Conservation (phyloP, 2,888 invertebrate genomes). For the Aleiodes leptofemur region DNA sequence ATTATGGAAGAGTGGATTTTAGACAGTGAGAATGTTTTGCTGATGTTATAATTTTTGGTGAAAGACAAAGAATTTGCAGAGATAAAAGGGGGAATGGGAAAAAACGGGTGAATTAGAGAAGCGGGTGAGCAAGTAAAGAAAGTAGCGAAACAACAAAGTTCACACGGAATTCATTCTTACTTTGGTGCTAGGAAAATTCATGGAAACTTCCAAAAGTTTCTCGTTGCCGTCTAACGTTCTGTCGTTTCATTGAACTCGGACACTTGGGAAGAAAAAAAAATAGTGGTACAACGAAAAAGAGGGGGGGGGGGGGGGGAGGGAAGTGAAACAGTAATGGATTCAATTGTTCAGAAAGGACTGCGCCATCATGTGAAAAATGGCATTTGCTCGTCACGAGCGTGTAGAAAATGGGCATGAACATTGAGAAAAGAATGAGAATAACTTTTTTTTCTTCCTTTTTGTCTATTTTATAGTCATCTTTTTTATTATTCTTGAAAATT, state of each 20-base stretch:
- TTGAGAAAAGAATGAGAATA: neutral
- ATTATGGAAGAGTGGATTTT: neutral
- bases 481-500: neutral
- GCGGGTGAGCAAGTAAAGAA: constrained; percentile 14
- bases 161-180: constrained; percentile 39
- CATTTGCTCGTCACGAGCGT: constrained; percentile 1
- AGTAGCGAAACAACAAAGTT: constrained; percentile 37
- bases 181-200: constrained; percentile 25
- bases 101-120: constrained; percentile 14
- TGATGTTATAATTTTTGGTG: neutral
- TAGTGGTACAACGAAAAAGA: neutral
- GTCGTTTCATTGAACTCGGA: constrained; percentile 34
- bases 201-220: constrained; percentile 32
- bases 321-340: constrained; percentile 12
- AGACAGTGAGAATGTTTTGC: neutral
- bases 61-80: constrained; percentile 37
- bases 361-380: constrained; percentile 14
- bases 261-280: constrained; percentile 12
- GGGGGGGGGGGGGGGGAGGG: neutral
- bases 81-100: constrained; percentile 22
- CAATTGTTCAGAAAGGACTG: constrained; percentile 2
- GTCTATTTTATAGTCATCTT: no score
- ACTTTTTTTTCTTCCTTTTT: no score
- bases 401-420: neutral
- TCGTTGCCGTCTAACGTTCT: constrained; percentile 34